A percentile compares a stretch with the other conserved stretches of the same genome.
phyloP scores from a whole-genome alignment of 2,113 vertebrate species.

The Xenopus borealis region DNA sequence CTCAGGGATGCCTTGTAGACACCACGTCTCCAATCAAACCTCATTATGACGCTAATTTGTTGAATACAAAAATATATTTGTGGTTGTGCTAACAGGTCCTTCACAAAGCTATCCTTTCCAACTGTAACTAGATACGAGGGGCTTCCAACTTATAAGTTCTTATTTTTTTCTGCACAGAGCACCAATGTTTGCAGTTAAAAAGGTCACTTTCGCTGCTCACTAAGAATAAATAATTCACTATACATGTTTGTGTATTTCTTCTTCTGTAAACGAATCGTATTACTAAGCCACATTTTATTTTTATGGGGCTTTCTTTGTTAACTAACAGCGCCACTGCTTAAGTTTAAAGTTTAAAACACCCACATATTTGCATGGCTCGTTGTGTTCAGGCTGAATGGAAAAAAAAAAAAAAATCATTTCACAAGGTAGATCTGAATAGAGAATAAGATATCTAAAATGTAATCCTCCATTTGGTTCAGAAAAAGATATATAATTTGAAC shows the following conservation, averaged over 20 bases:
- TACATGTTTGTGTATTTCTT: slow-evolving; percentile 56
- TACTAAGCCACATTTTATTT: slow-evolving; percentile 54
- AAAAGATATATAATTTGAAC: too few species aligned
- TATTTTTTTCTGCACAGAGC: slow-evolving; percentile 53
- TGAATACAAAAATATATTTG: slow-evolving; percentile 76
- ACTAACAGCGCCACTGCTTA: slow-evolving; percentile 13
- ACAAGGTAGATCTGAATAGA: too few species aligned
- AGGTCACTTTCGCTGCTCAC: slow-evolving; percentile 52
- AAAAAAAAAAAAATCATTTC: slow-evolving; percentile 34
- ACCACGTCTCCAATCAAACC: slow-evolving; percentile 82
- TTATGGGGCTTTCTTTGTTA: slow-evolving; percentile 54
- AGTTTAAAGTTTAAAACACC: slow-evolving; percentile 47
- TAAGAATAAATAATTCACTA: slow-evolving; percentile 56
- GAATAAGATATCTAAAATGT: too few species aligned
- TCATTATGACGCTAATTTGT: slow-evolving; percentile 81
- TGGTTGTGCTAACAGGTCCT: slow-evolving; percentile 77
- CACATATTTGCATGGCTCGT: slow-evolving; percentile 46
- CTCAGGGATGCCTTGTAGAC: slow-evolving; percentile 75
- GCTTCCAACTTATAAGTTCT: slow-evolving; percentile 56
- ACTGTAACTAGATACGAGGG: slow-evolving; percentile 57
- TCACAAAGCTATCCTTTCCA: slow-evolving; percentile 62
- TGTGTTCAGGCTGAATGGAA: slow-evolving; percentile 26
- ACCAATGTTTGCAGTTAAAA: slow-evolving; percentile 54
- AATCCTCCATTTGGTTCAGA: too few species aligned
- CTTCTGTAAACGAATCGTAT: slow-evolving; percentile 56